These are phyloP conservation scores for Eclectus roratus DNA, from an alignment of 2,113 vertebrate genomes.

Conservation along the genomic window DNA sequence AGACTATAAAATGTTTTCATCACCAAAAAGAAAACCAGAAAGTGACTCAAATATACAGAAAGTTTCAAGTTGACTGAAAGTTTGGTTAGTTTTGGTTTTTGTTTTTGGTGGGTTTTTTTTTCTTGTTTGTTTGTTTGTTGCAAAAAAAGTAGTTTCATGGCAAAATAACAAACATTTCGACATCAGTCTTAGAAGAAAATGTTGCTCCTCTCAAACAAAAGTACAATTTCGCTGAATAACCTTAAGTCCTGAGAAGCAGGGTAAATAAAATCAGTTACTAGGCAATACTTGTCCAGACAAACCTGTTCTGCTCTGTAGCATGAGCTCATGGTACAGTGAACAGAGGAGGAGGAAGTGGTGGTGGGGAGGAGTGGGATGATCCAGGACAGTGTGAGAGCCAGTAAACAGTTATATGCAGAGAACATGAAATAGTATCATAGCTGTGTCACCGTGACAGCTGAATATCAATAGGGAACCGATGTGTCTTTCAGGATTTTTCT, in stretches of 20 bases:
- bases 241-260: neutral
- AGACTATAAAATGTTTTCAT: neutral
- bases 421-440: neutral
- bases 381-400: neutral
- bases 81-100: neutral
- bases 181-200: neutral
- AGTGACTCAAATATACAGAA: neutral
- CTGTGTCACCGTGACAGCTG: neutral
- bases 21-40: neutral
- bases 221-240: neutral
- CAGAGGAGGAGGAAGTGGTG: neutral
- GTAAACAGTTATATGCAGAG: neutral
- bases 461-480: neutral
- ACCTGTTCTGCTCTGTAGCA: neutral
- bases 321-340: neutral
- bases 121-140: neutral
- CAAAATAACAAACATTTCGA: neutral
- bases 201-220: neutral
- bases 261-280: slow-evolving; percentile 18
- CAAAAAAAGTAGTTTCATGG: neutral
- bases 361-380: neutral
- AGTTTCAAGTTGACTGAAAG: neutral
- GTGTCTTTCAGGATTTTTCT: neutral
- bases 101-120: rapidly evolving
- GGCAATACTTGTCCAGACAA: neutral